These are phyloP conservation scores for Proales similis DNA, from an alignment of 1,140 invertebrate species.

Conservation along the genomic window DNA sequence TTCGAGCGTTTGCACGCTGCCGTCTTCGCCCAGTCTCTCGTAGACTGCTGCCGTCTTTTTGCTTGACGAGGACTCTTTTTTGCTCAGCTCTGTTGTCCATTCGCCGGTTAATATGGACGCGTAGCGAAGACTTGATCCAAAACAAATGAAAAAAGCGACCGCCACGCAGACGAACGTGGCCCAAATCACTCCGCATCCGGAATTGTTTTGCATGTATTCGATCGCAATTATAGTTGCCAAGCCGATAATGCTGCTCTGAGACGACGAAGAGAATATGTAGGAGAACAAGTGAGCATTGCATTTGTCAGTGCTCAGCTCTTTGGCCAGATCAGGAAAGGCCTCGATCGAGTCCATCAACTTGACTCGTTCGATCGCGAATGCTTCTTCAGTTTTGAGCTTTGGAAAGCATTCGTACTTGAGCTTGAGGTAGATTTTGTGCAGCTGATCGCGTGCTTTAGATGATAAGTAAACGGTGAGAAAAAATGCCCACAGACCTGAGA, in stretches of 20 bases:
- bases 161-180: slow-evolving; percentile 2
- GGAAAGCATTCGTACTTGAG: slow-evolving; percentile 30
- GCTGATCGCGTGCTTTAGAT: neutral
- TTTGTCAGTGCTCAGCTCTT: slow-evolving; percentile 8
- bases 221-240: slow-evolving; percentile 12
- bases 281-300: slow-evolving; percentile 4
- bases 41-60: slow-evolving; percentile 21
- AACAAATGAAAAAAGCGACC: slow-evolving; percentile 21
- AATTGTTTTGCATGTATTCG: slow-evolving; percentile 11
- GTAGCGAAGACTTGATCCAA: slow-evolving; percentile 30
- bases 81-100: neutral
- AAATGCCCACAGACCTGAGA: slow-evolving; percentile 16
- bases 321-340: neutral
- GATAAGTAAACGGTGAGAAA: slow-evolving; percentile 15
- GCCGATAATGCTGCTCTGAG: slow-evolving; percentile 18
- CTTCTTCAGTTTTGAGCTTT: slow-evolving; percentile 21
- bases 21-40: slow-evolving; percentile 14
- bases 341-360: neutral
- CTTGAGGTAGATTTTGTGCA: neutral
- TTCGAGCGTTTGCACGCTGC: neutral
- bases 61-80: neutral
- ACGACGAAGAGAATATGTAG: slow-evolving; percentile 26
- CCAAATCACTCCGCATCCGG: neutral
- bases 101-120: slow-evolving; percentile 22
- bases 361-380: slow-evolving; percentile 8